Base-by-base conservation (phyloP, 2,888 invertebrate species). In the Dinocampus coccinellae region DNA sequence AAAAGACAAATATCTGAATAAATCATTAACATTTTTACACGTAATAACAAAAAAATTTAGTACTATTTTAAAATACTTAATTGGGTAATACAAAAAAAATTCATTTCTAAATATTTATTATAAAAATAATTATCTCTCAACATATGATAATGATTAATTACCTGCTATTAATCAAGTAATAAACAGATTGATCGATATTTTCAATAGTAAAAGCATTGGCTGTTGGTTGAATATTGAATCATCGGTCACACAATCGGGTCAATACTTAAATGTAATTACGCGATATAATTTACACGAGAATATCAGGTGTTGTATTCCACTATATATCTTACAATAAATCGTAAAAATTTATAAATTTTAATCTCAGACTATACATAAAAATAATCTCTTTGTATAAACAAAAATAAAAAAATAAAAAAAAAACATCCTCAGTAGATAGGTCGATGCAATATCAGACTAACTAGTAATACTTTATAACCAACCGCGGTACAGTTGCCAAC, bases 131-230 rank as follows among this genome's bases (percentile, higher is more conserved):
- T 26, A 55, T 4, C 1, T 11, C 47, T 16, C 47, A 10, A 3
- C 11, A 13, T 13, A 2, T 4, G 4, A 63, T 24, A n/a, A 39
- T 42, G 47, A 63, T 52, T 63, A 16, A 47, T 11, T 26, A 63
- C 16, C 16, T 47, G 20, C 16, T 47, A 47, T 47, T 47, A 47
- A 47, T 47, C 16, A 47, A 16, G 7, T 7, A 47, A 47, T 47
- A 20, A 1, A 47, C 47, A 7, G 16, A 63, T 63, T 47, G 63
- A 61, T 36, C 61, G 61, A 47, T 26, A 63, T 26, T 47, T 39
- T 16, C 20, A 24, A 63, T 63, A 34, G 63, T 13, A 13, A 47
- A 20, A 20, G 63, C 10, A 33, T 10, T 34, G 60, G 33, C 33
- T 61, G 36, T 61, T 6, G 39, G 39, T n/a, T 47, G 47, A 47